Conservation (phyloP, 2,888 invertebrate species). For the Ectemnius continuus region DNA sequence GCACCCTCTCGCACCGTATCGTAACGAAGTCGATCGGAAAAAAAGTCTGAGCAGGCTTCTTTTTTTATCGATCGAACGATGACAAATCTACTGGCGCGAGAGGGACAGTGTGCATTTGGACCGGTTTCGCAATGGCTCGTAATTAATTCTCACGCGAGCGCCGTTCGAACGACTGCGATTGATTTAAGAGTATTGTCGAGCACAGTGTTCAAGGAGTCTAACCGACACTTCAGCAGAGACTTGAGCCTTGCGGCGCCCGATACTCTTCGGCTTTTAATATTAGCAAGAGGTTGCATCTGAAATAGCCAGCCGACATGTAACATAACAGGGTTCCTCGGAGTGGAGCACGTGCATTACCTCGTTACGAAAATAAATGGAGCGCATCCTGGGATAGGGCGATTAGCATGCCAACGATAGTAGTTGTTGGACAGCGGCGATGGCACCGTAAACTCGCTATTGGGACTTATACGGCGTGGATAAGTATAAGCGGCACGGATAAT, state of each 20-base stretch:
- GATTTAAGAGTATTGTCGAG: background rate
- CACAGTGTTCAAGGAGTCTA: background rate
- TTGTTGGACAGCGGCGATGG: background rate
- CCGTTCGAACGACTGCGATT: background rate
- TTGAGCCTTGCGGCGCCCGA: no score
- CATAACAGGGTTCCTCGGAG: background rate
- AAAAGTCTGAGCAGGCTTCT: no score
- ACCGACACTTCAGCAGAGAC: background rate
- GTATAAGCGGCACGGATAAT: no score
- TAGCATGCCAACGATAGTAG: background rate
- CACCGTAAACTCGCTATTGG: slow-evolving; percentile 1
- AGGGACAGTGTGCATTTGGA: slow-evolving; percentile 32
- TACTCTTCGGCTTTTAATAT: no score
- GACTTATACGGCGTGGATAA: background rate
- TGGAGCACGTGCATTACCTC: slow-evolving; percentile 1
- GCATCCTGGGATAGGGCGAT: background rate
- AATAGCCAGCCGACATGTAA: no score
- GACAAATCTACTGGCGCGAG: slow-evolving; percentile 44
- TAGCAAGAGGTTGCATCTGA: no score
- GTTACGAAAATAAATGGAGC: slow-evolving; percentile 6
- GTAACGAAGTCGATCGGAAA: background rate
- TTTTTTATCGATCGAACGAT: background rate
- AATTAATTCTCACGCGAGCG: slow-evolving; percentile 41
- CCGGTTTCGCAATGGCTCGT: slow-evolving; percentile 42
- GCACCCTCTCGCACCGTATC: slow-evolving; percentile 16